Conservation (phyloP, 2,113 vertebrate genomes). For the Alosa alosa region DNA sequence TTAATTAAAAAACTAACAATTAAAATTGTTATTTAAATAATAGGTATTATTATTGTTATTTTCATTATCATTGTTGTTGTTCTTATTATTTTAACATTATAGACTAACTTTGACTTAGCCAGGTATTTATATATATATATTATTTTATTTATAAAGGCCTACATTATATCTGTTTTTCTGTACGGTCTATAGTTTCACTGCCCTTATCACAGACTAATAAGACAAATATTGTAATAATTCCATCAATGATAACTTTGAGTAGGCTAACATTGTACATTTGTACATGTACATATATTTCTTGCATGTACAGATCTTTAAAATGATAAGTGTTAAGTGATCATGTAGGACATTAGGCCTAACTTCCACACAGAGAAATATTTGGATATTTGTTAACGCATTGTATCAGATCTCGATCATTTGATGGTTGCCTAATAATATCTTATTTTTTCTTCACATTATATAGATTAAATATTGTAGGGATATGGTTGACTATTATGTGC, state of each 20-base stretch:
- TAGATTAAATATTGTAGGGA: background rate
- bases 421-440: background rate
- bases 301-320: background rate
- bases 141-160: background rate
- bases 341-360: background rate
- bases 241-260: background rate
- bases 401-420: background rate
- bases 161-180: background rate
- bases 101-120: no score
- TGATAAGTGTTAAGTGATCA: background rate
- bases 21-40: background rate
- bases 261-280: no score
- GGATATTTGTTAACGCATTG: background rate
- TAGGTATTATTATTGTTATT: background rate
- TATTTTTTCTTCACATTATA: background rate
- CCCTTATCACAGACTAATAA: background rate
- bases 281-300: background rate
- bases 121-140: no score
- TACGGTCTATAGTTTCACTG: background rate
- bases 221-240: background rate
- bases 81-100: no score
- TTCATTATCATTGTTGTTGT: no score
- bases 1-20: no score
- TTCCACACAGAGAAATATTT: background rate
- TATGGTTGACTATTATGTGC: background rate